These are phyloP conservation scores for Melieria crassipennis DNA, from an alignment of 2,888 invertebrate genomes.

Conservation along the genomic window DNA sequence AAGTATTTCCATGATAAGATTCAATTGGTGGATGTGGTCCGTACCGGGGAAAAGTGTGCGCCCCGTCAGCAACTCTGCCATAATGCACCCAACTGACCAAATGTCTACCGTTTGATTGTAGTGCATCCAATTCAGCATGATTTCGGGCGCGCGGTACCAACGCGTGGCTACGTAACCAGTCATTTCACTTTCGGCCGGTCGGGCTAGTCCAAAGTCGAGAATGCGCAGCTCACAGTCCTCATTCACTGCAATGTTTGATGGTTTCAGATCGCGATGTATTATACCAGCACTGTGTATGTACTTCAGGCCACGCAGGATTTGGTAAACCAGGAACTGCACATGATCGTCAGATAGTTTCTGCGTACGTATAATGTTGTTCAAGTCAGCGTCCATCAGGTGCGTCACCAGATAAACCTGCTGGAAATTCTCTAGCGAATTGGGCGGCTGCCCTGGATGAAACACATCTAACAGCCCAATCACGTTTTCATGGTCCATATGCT, in stretches of 20 bases:
- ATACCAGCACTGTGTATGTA: slow-evolving; percentile 99
- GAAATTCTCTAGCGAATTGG: slow-evolving; percentile 79
- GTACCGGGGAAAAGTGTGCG: slow-evolving; percentile 95
- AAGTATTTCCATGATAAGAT: slow-evolving; percentile 95
- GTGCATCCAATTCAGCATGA: slow-evolving; percentile 99
- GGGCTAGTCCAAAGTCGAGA: slow-evolving; percentile 96
- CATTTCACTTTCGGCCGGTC: slow-evolving; percentile 99
- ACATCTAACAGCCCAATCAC: slow-evolving; percentile 92
- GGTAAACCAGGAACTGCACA: slow-evolving; percentile 98
- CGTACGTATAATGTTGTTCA: slow-evolving; percentile 97
- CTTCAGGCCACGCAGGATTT: slow-evolving; percentile 97
- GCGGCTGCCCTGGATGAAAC: slow-evolving; percentile 85
- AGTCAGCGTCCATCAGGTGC: slow-evolving; percentile 98
- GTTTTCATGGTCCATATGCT: slow-evolving; percentile 99
- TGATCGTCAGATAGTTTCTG: slow-evolving; percentile 98
- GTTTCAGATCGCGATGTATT: slow-evolving; percentile 97
- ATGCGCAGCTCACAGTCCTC: slow-evolving; percentile 99
- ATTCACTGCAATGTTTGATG: slow-evolving; percentile 98
- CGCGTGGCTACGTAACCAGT: slow-evolving; percentile 96
- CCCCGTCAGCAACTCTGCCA: slow-evolving; percentile 96
- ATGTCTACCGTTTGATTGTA: slow-evolving; percentile 99
- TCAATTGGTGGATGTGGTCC: slow-evolving; percentile 99
- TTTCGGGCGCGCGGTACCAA: slow-evolving; percentile 99
- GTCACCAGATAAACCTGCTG: slow-evolving; percentile 97
- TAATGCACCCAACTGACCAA: slow-evolving; percentile 99